A percentile compares a stretch with the other conserved stretches of the same genome.
These are phyloP conservation scores for Watsonalla cultraria DNA, from an alignment of 2,888 invertebrate species.

Conservation along the genomic window DNA sequence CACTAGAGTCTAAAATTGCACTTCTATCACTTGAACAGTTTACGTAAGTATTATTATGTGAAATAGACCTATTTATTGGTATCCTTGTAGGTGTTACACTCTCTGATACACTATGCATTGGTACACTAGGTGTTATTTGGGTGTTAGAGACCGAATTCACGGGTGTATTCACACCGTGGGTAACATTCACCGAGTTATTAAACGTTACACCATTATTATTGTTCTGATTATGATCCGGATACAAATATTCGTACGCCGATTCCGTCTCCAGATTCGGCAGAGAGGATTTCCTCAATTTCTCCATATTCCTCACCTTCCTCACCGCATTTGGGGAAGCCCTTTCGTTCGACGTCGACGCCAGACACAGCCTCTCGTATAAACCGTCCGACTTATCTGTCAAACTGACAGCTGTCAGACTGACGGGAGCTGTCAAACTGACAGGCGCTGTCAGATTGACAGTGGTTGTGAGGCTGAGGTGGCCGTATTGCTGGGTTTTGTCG, in stretches of 20 bases:
- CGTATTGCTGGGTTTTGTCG: conserved; percentile 49
- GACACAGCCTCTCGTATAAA: conserved; percentile 57
- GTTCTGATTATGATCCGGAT: conserved; percentile 30
- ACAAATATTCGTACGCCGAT: conserved; percentile 62
- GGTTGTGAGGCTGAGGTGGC: conserved; percentile 64
- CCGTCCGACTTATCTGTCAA: conserved; percentile 24
- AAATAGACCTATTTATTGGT: conserved; percentile 13
- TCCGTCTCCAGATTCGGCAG: conserved; percentile 59
- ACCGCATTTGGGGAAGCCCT: conserved; percentile 42
- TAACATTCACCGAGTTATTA: neutral
- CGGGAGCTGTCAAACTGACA: conserved; percentile 9
- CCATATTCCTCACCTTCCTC: conserved; percentile 38
- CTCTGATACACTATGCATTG: too few relatives aligned
- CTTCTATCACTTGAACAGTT: conserved; percentile 4
- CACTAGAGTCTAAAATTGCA: conserved; percentile 25
- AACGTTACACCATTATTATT: neutral
- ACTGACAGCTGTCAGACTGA: conserved; percentile 18
- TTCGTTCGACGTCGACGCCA: conserved; percentile 58
- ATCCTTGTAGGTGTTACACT: conserved; percentile 2
- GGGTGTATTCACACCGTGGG: too few relatives aligned
- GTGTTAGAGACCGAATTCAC: too few relatives aligned
- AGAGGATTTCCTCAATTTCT: conserved; percentile 56
- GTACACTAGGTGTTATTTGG: too few relatives aligned
- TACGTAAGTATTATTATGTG: conserved; percentile 2
- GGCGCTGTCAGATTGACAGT: conserved; percentile 51